Base-by-base conservation (phyloP, 2,888 invertebrate genomes). In the Oeneis ivallda region DNA sequence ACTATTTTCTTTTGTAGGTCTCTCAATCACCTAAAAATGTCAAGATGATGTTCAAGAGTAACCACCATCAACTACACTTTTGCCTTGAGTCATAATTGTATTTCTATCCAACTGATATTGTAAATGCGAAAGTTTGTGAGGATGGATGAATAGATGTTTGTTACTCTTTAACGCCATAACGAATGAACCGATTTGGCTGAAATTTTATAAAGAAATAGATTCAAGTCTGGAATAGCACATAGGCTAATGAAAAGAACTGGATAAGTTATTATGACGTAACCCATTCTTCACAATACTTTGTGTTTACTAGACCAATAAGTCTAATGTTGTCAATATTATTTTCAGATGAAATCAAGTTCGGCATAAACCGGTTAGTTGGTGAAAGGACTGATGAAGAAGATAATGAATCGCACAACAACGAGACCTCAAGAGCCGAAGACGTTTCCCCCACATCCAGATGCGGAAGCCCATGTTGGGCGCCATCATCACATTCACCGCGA, bases 271-370 rank as follows among this genome's bases (percentile, higher is more conserved):
- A 9, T 37, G 4, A 37, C 37, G 37, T 26, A 9, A 37, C 4
- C 4, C 4, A 37, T 37, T 37, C 37, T 37, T 37, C 37, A 1
- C 8, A 37, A 37, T 37, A 6, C 37, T 37, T 37, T 9, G 37
- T 37, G 37, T 37, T 37, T 37, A 37, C 37, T 1, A 7, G 7
- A 37, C 37, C 7, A n/a, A 8, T 37, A 37, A 9, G 37, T 8
- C 37, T 37, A 37, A 37, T 15, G 4, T 47, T 19, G 34, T 17
- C 0, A 52, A 53, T 71, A 79, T 82, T 83, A 69, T 71, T 93
- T 93, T 4, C 94, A 96, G 97, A 96, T 79, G 95, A 95, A 81
- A 94, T 97, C 78, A 96, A 96, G 78, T 97, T 97, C 78, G 96
- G 97, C 67, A 95, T 97, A 77, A 96, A 94, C 83, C 94, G 97